Evolutionary conservation across 2,797 vertebrate genomes (phyloP).

Genomic region (Selene dorsalis): DNA sequence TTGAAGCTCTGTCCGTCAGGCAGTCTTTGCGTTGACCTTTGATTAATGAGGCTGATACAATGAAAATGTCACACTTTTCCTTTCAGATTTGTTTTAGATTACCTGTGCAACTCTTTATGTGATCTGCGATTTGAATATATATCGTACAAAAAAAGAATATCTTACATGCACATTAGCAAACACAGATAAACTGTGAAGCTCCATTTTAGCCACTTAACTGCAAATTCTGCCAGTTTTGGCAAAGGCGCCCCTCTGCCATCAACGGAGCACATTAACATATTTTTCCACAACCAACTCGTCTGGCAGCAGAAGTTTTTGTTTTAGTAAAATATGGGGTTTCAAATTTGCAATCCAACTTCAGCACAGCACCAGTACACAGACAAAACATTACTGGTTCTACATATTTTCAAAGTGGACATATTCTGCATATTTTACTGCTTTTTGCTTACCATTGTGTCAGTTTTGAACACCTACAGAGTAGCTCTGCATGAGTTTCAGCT

Average conservation of each 20-base stretch:
- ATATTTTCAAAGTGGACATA: no score
- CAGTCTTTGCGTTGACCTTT: conserved; percentile 9
- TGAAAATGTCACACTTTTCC: background rate
- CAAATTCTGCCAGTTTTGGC: conserved; percentile 5
- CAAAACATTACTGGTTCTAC: background rate
- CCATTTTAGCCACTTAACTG: background rate
- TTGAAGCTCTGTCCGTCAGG: background rate
- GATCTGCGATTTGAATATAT: background rate
- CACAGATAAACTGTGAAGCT: background rate
- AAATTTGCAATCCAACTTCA: background rate
- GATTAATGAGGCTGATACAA: conserved; percentile 18
- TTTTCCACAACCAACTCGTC: background rate
- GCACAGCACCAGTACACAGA: background rate
- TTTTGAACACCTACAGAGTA: no score
- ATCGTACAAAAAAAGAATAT: background rate
- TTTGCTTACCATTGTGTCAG: no score
- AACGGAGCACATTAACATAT: conserved; percentile 7
- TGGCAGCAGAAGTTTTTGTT: background rate
- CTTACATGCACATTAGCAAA: background rate
- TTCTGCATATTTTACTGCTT: no score
- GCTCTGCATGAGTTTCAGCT: no score
- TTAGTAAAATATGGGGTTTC: background rate
- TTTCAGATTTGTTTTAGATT: conserved; percentile 3
- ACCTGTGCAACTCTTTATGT: background rate
- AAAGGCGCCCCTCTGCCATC: background rate